Base-by-base conservation (phyloP, 2,797 vertebrate species). In the Lepus townsendii region DNA sequence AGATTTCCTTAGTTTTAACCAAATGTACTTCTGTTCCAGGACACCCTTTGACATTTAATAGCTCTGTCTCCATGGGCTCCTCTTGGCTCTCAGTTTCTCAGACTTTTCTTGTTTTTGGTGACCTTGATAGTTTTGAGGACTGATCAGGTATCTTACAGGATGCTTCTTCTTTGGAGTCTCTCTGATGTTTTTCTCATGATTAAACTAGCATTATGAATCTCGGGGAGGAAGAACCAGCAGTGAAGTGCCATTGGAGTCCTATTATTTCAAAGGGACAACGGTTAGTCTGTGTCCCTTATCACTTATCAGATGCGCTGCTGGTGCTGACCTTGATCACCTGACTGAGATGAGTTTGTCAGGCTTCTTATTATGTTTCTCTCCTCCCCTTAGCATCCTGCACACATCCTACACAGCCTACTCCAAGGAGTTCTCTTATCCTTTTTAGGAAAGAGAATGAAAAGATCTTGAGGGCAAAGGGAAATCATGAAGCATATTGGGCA, bases 381-480 rank as follows among this genome's bases (percentile, higher is more conserved):
- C 57, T 32, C 3, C 32, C 2, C 19, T 38, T 26, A 14, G 12
- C 11, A 50, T 26, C 38, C n/a, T 84, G 24, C 24, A 3, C 2
- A 65, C 9, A 38, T 75, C 75, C 16, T 22, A 27, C 20, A 63
- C 35, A 90, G 62, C 24, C 38, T 22, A 52, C 32, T 78, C 65
- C 24, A 42, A 87, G 17, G 50, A 83, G 27, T 38, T 89, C 52
- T 83, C 10, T 19, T 35, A 20, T 88, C 4, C 50, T 65, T 83
- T 88, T 90, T 47, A 62, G 47, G 83, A 88, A 76, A 86, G 54
- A 38, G 91, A 89, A 79, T 32, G 47, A 92, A 94, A 83, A n/a
- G 32, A 75, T 88, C 83, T 83, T 80, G 54, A 78, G n/a, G 35
- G 30, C 47, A 83, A 95, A 91, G 30, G 47, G 73, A 92, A 92